A percentile compares a stretch with the other conserved stretches of the same genome.
These are phyloP conservation scores for Hyles lineata DNA, from an alignment of 2,888 invertebrate genomes.

Conservation along the genomic window DNA sequence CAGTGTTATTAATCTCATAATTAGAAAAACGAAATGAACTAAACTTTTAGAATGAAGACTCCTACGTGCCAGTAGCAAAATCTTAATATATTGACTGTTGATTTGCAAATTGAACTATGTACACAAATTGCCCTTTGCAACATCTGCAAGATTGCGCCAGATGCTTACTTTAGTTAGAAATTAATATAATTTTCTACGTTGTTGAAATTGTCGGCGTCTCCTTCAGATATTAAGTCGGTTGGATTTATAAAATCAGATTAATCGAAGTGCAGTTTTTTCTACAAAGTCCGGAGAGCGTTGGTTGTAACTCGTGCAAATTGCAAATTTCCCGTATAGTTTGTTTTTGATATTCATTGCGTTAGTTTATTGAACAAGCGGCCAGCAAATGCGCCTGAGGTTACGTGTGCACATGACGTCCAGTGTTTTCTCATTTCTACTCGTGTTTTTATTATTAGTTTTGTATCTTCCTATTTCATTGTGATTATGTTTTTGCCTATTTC, in stretches of 20 bases:
- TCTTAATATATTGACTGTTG: too few relatives aligned
- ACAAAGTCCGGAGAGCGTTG: not conserved
- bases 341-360: slow-evolving; percentile 14
- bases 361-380: slow-evolving; percentile 9
- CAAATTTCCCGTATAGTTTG: slow-evolving; percentile 3
- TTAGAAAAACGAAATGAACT: too few relatives aligned
- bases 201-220: too few relatives aligned
- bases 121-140: too few relatives aligned
- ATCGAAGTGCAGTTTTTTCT: not conserved
- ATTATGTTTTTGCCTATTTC: not conserved
- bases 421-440: slow-evolving; percentile 1
- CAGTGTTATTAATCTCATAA: too few relatives aligned
- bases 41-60: too few relatives aligned
- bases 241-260: not conserved
- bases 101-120: too few relatives aligned
- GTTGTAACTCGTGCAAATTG: slow-evolving; percentile 9
- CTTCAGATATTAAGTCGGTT: too few relatives aligned
- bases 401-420: not conserved
- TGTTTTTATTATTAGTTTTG: not conserved
- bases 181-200: too few relatives aligned
- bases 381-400: slow-evolving; percentile 8
- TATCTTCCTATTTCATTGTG: not conserved
- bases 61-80: too few relatives aligned
- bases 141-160: too few relatives aligned
- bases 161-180: too few relatives aligned